Conservation (phyloP, 2,113 vertebrate species). For the Gobius niger region DNA sequence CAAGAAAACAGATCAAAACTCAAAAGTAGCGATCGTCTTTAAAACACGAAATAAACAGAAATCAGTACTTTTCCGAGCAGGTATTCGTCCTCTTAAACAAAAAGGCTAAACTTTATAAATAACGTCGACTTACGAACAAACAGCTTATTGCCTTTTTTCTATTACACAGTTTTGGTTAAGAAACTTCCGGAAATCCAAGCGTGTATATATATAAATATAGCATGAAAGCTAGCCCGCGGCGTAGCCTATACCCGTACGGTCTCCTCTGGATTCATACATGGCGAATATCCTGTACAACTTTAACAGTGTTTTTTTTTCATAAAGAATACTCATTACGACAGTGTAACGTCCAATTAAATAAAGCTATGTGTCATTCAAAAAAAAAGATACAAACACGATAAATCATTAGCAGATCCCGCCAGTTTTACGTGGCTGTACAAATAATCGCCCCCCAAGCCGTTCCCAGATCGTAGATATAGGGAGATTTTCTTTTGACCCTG, state of each 20-base stretch:
- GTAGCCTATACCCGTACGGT: conserved; percentile 67
- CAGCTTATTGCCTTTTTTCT: conserved; percentile 58
- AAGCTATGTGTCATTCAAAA: conserved; percentile 51
- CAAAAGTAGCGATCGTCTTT: background rate
- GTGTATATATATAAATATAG: conserved; percentile 66
- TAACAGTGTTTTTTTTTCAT: conserved; percentile 69
- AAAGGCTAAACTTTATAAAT: conserved; percentile 62
- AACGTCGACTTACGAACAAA: conserved; percentile 67
- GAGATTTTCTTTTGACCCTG: conserved; percentile 54
- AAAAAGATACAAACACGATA: conserved; percentile 34
- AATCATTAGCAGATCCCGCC: conserved; percentile 12
- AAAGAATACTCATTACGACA: conserved; percentile 55
- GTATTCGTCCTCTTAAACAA: background rate
- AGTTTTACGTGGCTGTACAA: conserved; percentile 26
- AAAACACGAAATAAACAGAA: background rate
- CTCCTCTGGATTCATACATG: conserved; percentile 45
- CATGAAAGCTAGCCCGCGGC: conserved; percentile 57
- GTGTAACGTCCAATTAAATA: conserved; percentile 69
- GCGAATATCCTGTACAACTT: conserved; percentile 54
- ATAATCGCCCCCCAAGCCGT: conserved; percentile 35
- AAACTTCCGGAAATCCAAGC: conserved; percentile 49
- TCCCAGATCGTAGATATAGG: conserved; percentile 42
- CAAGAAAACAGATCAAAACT: background rate
- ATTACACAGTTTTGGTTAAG: conserved; percentile 65
- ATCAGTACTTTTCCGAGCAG: background rate